phyloP scores from a whole-genome alignment of 2,888 invertebrate genomes.

The Melinaea menophilus region DNA sequence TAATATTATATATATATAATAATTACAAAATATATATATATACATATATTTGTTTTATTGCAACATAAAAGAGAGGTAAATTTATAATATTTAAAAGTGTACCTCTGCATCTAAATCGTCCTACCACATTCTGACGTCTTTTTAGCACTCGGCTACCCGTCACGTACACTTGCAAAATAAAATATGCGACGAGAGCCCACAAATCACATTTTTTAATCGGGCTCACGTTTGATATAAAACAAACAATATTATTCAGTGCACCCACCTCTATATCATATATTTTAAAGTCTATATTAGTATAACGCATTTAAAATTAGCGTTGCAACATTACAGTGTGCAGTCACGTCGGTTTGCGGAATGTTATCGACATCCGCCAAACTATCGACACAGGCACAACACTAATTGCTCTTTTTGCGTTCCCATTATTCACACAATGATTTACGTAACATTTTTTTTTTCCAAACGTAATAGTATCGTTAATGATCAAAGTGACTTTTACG shows the following conservation, averaged over 20 bases:
- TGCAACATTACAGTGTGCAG: slow-evolving; percentile 62
- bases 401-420: slow-evolving; percentile 68
- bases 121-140: slow-evolving; percentile 25
- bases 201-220: slow-evolving; percentile 78
- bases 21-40: too few species aligned
- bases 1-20: too few species aligned
- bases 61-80: background rate
- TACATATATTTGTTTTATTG: too few species aligned
- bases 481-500: slow-evolving; percentile 61
- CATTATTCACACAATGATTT: slow-evolving; percentile 69
- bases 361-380: slow-evolving; percentile 75
- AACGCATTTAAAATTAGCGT: slow-evolving; percentile 31
- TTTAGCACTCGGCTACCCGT: slow-evolving; percentile 52
- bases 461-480: slow-evolving; percentile 63
- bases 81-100: slow-evolving; percentile 19
- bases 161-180: slow-evolving; percentile 73
- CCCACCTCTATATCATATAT: slow-evolving; percentile 32
- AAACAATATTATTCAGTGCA: slow-evolving; percentile 30
- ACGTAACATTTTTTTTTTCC: slow-evolving; percentile 52
- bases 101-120: slow-evolving; percentile 27
- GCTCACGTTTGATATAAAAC: slow-evolving; percentile 57
- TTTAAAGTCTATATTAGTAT: slow-evolving; percentile 41
- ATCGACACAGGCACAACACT: slow-evolving; percentile 71
- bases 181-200: slow-evolving; percentile 71
- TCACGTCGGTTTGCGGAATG: slow-evolving; percentile 66